phyloP scores from a whole-genome alignment of 2,797 vertebrate species.

The Anomalospiza imberbis region DNA sequence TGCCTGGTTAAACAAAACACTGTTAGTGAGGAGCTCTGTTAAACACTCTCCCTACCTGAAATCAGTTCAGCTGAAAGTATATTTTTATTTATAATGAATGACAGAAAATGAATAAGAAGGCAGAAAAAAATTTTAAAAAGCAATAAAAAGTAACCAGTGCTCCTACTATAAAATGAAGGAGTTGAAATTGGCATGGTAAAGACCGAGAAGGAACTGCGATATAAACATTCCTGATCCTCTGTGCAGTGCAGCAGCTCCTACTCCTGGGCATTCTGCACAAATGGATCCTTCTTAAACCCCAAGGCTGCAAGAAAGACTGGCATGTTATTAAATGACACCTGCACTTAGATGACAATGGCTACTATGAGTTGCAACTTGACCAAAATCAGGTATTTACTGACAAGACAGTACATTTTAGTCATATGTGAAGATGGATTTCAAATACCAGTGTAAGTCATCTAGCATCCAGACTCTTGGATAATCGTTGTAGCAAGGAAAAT shows the following conservation, averaged over 20 bases:
- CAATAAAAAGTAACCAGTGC: neutral
- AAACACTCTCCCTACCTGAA: neutral
- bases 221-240: neutral
- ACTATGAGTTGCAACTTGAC: neutral
- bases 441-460: neutral
- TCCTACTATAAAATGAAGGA: neutral
- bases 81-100: fast-evolving
- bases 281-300: neutral
- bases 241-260: neutral
- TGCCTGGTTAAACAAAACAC: neutral
- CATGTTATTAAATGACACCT: neutral
- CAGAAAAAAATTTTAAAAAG: neutral
- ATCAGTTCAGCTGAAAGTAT: neutral
- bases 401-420: neutral
- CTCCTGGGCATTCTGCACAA: neutral
- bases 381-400: neutral
- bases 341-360: neutral
- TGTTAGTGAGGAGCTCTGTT: neutral
- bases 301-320: neutral
- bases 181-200: neutral
- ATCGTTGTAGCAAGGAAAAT: neutral
- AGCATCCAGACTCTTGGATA: neutral
- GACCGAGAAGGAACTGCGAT: fast-evolving
- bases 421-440: neutral
- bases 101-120: fast-evolving